Evolutionary conservation across 2,113 vertebrate genomes (phyloP).

Genomic region (Neotoma lepida): DNA sequence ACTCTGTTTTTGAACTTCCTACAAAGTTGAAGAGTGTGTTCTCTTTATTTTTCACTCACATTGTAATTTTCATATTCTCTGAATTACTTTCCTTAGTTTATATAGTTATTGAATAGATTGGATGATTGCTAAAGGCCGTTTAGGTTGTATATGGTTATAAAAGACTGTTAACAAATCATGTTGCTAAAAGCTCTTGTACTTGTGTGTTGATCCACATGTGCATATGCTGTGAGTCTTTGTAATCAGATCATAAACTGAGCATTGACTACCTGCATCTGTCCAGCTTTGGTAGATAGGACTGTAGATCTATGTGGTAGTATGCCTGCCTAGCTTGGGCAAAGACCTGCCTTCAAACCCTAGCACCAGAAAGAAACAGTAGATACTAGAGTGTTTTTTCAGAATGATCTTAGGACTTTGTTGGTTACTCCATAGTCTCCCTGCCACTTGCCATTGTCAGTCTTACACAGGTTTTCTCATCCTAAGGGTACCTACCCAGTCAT

Average conservation of each 20-base stretch:
- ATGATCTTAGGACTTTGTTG: constrained; percentile 36
- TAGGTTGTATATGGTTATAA: background rate
- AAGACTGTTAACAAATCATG: background rate
- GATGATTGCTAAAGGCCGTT: background rate
- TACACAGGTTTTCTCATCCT: constrained; percentile 5
- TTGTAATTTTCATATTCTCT: background rate
- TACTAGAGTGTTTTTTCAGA: constrained; percentile 3
- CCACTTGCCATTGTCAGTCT: background rate
- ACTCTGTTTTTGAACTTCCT: background rate
- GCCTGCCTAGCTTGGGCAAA: background rate
- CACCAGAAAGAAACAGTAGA: background rate
- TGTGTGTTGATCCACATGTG: background rate
- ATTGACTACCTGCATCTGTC: background rate
- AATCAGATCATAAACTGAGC: background rate
- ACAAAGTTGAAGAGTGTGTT: background rate
- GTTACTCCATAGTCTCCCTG: background rate
- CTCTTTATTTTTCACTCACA: constrained; percentile 23
- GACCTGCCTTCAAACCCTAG: background rate
- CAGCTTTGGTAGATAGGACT: background rate
- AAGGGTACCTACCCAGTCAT: background rate
- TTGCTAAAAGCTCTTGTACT: background rate
- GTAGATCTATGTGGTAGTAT: background rate
- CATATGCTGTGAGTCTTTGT: background rate
- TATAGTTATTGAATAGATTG: constrained; percentile 4
- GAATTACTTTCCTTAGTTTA: background rate